Evolutionary conservation across 2,888 invertebrate genomes (phyloP).

Genomic region (Eristalinus sepulchralis): DNA sequence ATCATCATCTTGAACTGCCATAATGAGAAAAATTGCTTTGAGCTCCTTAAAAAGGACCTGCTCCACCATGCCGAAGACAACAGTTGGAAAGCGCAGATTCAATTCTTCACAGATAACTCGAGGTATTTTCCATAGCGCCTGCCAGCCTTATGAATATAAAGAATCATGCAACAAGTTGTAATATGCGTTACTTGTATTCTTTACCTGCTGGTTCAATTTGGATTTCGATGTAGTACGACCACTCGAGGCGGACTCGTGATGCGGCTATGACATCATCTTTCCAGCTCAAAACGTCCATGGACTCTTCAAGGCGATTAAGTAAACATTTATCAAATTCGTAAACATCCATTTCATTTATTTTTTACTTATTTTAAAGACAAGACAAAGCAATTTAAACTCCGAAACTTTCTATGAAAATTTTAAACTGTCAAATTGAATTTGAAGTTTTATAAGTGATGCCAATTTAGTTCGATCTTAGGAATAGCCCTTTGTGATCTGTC

Average conservation of each 20-base stretch:
- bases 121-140: slow-evolving; percentile 85
- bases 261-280: slow-evolving; percentile 80
- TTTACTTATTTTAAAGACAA: neutral
- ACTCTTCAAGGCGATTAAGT: slow-evolving; percentile 83
- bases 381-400: neutral
- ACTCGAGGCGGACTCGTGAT: slow-evolving; percentile 82
- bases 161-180: neutral
- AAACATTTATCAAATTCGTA: slow-evolving; percentile 84
- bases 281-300: slow-evolving; percentile 81
- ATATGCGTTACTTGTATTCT: neutral
- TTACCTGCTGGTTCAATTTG: slow-evolving; percentile 82
- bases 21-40: slow-evolving; percentile 82
- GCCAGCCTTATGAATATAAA: slow-evolving; percentile 82
- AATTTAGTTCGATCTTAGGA: neutral
- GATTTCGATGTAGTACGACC: slow-evolving; percentile 83
- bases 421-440: slow-evolving; percentile 64
- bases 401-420: slow-evolving; percentile 4
- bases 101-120: slow-evolving; percentile 83
- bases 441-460: slow-evolving; percentile 6
- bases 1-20: slow-evolving; percentile 83
- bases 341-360: slow-evolving; percentile 82
- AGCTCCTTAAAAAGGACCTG: slow-evolving; percentile 82
- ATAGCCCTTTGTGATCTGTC: neutral
- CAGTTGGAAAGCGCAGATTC: slow-evolving; percentile 83
- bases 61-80: slow-evolving; percentile 83